phyloP scores from a whole-genome alignment of 2,113 vertebrate genomes.

The Peromyscus maniculatus region DNA sequence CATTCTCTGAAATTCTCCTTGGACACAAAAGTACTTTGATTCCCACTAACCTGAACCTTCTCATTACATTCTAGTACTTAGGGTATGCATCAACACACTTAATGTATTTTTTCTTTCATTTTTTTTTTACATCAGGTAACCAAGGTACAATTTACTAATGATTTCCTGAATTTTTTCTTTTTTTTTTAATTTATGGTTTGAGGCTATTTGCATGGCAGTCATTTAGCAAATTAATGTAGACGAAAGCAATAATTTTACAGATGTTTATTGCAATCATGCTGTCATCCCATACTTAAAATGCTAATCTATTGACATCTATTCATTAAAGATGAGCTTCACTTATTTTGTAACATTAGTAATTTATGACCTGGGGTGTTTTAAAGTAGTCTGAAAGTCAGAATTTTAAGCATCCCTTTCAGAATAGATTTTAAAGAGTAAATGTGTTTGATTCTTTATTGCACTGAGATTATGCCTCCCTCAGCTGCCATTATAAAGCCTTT shows the following conservation, averaged over 20 bases:
- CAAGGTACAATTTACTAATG: constrained; percentile 76
- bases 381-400: constrained; percentile 17
- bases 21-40: constrained; percentile 17
- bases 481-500: not conserved
- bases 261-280: constrained; percentile 68
- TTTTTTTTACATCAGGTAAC: constrained; percentile 64
- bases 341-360: constrained; percentile 66
- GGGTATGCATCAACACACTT: constrained; percentile 74
- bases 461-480: not conserved
- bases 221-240: constrained; percentile 80
- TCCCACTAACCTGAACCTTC: constrained; percentile 74
- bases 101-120: constrained; percentile 64
- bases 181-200: constrained; percentile 74
- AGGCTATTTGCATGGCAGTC: constrained; percentile 79
- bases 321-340: constrained; percentile 77
- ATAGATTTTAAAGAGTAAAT: constrained; percentile 45
- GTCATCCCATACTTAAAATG: constrained; percentile 78
- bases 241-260: constrained; percentile 79
- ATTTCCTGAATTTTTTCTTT: constrained; percentile 54
- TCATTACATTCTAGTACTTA: constrained; percentile 72
- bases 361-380: constrained; percentile 65
- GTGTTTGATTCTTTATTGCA: constrained; percentile 28
- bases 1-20: constrained; percentile 68
- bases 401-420: constrained; percentile 54
- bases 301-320: constrained; percentile 67